Base-by-base conservation (phyloP, 2,113 vertebrate species). In the Ageneiosus marmoratus region DNA sequence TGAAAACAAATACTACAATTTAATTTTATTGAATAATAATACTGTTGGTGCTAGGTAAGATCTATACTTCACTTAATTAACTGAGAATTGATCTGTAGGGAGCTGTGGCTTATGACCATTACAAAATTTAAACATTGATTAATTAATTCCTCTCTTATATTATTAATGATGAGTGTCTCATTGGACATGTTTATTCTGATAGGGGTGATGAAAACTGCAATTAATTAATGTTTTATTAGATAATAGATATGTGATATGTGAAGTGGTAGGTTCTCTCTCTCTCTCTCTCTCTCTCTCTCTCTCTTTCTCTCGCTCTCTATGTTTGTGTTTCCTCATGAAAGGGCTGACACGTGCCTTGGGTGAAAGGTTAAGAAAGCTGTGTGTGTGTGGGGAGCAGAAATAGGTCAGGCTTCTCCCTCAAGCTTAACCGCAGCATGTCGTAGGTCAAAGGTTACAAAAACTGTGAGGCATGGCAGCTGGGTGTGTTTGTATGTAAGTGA, bases 391-490 rank as follows among this genome's bases (percentile, higher is more conserved):
- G 78, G 62, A 55, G 85, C 53, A 51, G 53, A 22, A 78, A 8
- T 13, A 74, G 84, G 69, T 82, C 41, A 87, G 32, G 27, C 44
- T 72, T 81, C 34, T 85, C 74, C 80, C 82, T 79, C 50, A 75
- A 67, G 80, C 65, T 80, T 85, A 84, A 78, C 83, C 56, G 32
- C 69, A 85, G 85, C 86, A 83, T 32, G 72, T 80, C 37, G 37
- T 16, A 85, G 86, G 88, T 86, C 75, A 85, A 51, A 86, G 86
- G 88, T 88, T 85, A 85, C 22, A 74, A 76, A 78, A 84, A 84
- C 86, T 82, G 81, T 81, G 56, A 82, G 58, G 51, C 80, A 77
- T 58, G 75, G 50, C 76, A 82, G 86, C 83, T 87, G 77, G 76
- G n/a, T 53, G 78, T 60, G 50, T 58, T 60, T 29, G 63, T 83